phyloP scores from a whole-genome alignment of 2,797 vertebrate species.

The Thaleichthys pacificus region DNA sequence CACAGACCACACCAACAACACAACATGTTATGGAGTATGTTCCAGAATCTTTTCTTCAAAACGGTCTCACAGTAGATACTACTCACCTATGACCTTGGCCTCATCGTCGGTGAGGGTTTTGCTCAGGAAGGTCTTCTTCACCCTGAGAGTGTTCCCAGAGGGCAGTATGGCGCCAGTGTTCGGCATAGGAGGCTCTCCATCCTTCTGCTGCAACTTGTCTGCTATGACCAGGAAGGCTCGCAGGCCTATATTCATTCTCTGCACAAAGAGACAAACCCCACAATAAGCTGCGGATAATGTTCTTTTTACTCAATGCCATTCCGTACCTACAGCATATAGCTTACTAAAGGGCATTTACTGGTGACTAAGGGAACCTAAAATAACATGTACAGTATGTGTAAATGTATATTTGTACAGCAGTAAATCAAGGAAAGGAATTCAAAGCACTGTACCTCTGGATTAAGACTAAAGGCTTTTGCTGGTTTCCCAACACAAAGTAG shows the following conservation, averaged over 20 bases:
- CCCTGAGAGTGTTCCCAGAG: slow-evolving; percentile 93
- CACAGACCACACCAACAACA: background rate
- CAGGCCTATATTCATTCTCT: slow-evolving; percentile 99
- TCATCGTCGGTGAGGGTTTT: slow-evolving; percentile 97
- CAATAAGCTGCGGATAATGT: background rate
- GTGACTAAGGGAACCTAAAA: background rate
- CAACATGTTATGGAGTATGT: background rate
- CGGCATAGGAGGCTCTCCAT: slow-evolving; percentile 97
- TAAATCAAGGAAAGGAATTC: slow-evolving; percentile 6
- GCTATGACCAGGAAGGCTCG: slow-evolving; percentile 97
- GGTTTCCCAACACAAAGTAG: slow-evolving; percentile 80
- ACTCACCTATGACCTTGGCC: slow-evolving; percentile 95
- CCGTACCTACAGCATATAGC: background rate
- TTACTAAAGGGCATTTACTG: background rate
- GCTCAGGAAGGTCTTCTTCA: slow-evolving; percentile 96
- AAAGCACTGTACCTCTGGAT: slow-evolving; percentile 74
- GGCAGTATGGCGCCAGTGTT: slow-evolving; percentile 94
- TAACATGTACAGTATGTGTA: background rate
- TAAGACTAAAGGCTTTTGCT: slow-evolving; percentile 81
- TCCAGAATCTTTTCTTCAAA: no score
- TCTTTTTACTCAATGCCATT: background rate
- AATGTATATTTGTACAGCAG: background rate
- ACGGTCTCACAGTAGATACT: background rate
- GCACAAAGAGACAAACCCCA: slow-evolving; percentile 33
- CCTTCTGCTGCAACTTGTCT: slow-evolving; percentile 96